A percentile compares a stretch with the other conserved stretches of the same genome.
phyloP scores from a whole-genome alignment of 2,888 invertebrate species.

The Tipula vernalis region DNA sequence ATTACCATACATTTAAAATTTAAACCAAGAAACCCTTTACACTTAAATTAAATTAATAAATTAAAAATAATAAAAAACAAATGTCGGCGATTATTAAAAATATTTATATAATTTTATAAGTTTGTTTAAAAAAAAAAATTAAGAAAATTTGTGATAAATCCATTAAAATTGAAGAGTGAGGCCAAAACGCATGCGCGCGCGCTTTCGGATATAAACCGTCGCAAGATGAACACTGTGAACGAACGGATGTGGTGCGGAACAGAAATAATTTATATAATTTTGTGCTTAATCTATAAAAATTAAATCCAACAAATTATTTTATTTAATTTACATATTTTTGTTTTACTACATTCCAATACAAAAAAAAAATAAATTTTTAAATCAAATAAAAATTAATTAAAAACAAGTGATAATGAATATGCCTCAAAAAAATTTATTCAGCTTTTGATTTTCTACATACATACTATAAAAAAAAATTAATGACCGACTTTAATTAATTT shows the following conservation, averaged over 20 bases:
- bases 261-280: not conserved
- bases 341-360: not conserved
- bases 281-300: not conserved
- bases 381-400: not conserved
- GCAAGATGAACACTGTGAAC: not conserved
- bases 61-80: not conserved
- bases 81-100: not conserved
- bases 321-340: not conserved
- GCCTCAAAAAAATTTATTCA: not conserved
- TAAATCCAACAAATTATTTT: not conserved
- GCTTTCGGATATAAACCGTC: not conserved
- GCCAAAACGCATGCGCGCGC: not conserved
- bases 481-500: not conserved
- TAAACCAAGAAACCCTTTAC: not conserved
- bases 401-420: conserved; percentile 4
- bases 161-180: not conserved
- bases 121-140: not conserved
- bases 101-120: not conserved
- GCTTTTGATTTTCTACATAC: not conserved
- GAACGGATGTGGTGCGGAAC: not conserved
- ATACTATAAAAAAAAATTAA: not conserved
- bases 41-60: not conserved
- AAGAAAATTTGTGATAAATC: not conserved
- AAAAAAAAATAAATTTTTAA: not conserved
- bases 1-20: not conserved